Base-by-base conservation (phyloP, 2,888 invertebrate species). In the Ophion ellenae region DNA sequence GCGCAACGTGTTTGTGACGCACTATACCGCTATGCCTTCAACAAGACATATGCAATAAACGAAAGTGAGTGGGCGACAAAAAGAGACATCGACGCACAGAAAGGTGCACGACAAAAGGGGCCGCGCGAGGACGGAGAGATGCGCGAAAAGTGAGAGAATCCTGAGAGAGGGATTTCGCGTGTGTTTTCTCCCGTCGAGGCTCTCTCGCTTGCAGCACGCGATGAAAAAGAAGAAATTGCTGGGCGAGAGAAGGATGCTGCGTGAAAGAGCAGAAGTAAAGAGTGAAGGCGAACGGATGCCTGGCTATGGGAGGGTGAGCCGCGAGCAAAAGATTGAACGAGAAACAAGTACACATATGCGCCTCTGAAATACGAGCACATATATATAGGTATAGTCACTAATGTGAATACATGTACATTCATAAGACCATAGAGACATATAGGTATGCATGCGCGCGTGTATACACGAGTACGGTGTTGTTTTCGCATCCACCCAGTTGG, bases 301-400 rank as follows among this genome's bases (percentile, higher is more conserved):
- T 64, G 80, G 70, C 77, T 74, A 64, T 14, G 82, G 14, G 87
- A 83, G 85, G 76, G 69, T 82, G 87, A 77, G 79, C 74, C 82
- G 81, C 79, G 81, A 79, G 82, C 61, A 17, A 82, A 66, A 74
- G 81, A 81, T 75, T 85, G 81, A 83, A 81, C 28, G 79, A 82
- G 84, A 85, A 86, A 84, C 70, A 53, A 83, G 32, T 32, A 32
- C 32, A 32, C 32, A 32, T 32, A 32, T 32, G 32, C 32, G 32
- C 32, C 32, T 32, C 32, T 32, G 32, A 32, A 32, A 32, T 32
- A 32, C 32, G 32, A 2, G 32, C 4, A 32, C 32, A 32, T 2
- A 32, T 32, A 4, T 32, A 32, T 32, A 32, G 32, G 32, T 32
- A 32, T 4, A 32, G 32, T 32, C 32, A 32, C 32, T 32, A 32